These are phyloP conservation scores for Mesocricetus auratus DNA, from an alignment of 2,113 vertebrate genomes.

Conservation along the genomic window DNA sequence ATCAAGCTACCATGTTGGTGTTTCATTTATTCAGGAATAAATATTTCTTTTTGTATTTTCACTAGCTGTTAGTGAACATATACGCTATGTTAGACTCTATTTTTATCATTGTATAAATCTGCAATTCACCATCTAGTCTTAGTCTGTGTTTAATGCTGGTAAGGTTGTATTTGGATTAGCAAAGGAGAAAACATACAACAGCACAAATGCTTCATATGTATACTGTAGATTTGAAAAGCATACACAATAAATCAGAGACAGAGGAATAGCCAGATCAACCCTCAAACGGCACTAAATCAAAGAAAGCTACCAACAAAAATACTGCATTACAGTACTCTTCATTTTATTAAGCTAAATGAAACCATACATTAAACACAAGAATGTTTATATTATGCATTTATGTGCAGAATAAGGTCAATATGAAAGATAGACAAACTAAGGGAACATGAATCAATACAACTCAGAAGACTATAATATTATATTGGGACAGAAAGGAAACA, in stretches of 20 bases:
- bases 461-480: neutral
- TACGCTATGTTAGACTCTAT: neutral
- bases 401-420: neutral
- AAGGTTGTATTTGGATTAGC: neutral
- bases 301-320: neutral
- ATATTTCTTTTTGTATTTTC: neutral
- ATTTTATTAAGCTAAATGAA: neutral
- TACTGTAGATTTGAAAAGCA: neutral
- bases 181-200: neutral
- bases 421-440: neutral
- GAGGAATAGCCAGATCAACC: neutral
- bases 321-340: neutral
- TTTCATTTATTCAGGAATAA: slow-evolving; percentile 19
- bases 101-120: slow-evolving; percentile 29
- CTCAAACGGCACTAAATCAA: neutral
- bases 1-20: neutral
- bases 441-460: neutral
- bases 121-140: neutral
- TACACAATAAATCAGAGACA: neutral
- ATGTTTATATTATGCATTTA: neutral
- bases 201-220: neutral
- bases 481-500: neutral
- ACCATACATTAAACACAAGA: neutral
- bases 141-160: neutral
- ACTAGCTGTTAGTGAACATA: neutral